Conservation (phyloP, 2,888 invertebrate species). For the Hyposoter didymator region DNA sequence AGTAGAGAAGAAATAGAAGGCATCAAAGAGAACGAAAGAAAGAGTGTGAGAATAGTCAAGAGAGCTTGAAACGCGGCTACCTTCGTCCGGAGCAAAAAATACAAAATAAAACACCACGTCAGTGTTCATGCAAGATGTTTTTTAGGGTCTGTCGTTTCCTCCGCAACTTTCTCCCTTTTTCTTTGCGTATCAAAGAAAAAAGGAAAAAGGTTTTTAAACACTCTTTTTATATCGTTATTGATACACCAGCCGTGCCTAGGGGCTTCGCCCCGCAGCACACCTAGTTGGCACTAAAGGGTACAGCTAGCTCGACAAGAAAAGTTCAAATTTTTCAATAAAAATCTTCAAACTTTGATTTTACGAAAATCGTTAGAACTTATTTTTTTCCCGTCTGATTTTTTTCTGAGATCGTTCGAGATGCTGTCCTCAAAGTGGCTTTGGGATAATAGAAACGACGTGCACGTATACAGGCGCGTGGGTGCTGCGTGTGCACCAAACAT, state of each 20-base stretch:
- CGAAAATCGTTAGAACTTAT: neutral
- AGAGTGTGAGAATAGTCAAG: slow-evolving; percentile 42
- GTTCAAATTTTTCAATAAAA: too few species aligned
- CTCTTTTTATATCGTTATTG: slow-evolving; percentile 22
- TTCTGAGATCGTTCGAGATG: slow-evolving; percentile 3
- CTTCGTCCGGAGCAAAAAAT: slow-evolving; percentile 16
- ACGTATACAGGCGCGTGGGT: neutral
- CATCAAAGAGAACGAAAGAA: slow-evolving; percentile 41
- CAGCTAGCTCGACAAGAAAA: too few species aligned
- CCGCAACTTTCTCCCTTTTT: slow-evolving; percentile 36
- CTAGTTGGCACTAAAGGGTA: too few species aligned
- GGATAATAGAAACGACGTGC: neutral
- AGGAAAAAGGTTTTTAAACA: slow-evolving; percentile 19
- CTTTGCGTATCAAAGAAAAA: slow-evolving; percentile 19
- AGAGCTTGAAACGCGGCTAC: slow-evolving; percentile 29
- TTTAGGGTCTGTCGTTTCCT: neutral
- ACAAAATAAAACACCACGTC: slow-evolving; percentile 9
- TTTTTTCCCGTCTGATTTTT: neutral
- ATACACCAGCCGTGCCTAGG: too few species aligned
- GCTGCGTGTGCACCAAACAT: neutral
- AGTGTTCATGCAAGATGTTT: slow-evolving; percentile 37
- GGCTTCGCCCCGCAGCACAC: too few species aligned
- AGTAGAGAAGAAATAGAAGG: slow-evolving; percentile 41
- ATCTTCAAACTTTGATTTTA: too few species aligned
- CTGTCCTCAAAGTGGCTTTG: neutral